Conservation (phyloP, 64 coral and sea anemone genomes). For the Montipora capricornis region DNA sequence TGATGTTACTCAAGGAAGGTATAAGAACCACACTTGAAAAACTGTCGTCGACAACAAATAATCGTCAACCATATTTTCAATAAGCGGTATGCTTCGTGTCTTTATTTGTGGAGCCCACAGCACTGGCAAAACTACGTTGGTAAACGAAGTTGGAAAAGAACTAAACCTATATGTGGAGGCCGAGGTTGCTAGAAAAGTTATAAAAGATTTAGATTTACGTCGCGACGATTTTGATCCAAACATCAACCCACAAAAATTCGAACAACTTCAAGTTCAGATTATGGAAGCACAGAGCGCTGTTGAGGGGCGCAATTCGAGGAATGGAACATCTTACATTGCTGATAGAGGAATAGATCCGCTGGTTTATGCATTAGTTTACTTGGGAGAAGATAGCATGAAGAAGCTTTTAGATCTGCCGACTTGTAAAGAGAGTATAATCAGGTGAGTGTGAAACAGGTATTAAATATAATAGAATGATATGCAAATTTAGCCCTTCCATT, state of each 20-base stretch:
- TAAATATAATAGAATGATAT: too few relatives aligned
- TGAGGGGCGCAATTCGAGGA: slow-evolving; percentile 41
- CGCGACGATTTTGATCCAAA: slow-evolving; percentile 92
- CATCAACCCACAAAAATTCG: slow-evolving; percentile 72
- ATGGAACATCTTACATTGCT: slow-evolving; percentile 70
- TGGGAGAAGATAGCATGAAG: slow-evolving; percentile 57
- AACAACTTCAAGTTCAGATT: slow-evolving; percentile 82
- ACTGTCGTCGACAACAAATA: background rate
- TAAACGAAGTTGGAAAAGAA: slow-evolving; percentile 55
- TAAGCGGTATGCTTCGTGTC: slow-evolving; percentile 48
- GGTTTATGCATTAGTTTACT: slow-evolving; percentile 83
- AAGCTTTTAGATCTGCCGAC: slow-evolving; percentile 49
- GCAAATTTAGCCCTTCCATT: background rate
- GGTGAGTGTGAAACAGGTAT: slow-evolving; percentile 40
- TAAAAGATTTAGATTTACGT: slow-evolving; percentile 66
- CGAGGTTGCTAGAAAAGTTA: slow-evolving; percentile 87
- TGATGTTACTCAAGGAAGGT: too few relatives aligned
- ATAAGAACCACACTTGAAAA: too few relatives aligned
- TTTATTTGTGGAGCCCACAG: slow-evolving; percentile 98
- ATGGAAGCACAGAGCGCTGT: slow-evolving; percentile 64
- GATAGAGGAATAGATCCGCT: slow-evolving; percentile 91
- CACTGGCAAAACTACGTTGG: slow-evolving; percentile 90
- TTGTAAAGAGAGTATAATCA: slow-evolving; percentile 73
- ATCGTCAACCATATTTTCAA: background rate
- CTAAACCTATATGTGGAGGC: slow-evolving; percentile 52